A percentile compares a stretch with the other conserved stretches of the same genome.
Evolutionary conservation across 1,140 invertebrate species (phyloP).

Genomic region (Chironomus tepperi): DNA sequence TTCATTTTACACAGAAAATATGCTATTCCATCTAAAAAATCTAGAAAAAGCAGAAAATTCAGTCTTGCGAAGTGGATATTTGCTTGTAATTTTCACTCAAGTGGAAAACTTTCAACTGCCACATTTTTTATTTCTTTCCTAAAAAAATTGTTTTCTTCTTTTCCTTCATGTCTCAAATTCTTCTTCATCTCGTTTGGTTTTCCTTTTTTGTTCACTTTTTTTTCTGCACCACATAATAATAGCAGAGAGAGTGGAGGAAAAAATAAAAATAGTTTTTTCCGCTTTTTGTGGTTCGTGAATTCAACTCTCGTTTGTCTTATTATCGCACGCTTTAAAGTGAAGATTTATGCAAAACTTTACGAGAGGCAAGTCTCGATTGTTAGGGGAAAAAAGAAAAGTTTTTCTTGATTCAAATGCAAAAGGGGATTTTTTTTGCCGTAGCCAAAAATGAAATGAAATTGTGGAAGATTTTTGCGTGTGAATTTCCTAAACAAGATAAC

Average conservation of each 20-base stretch:
- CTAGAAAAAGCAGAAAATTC: too few relatives aligned
- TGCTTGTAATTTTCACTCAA: not conserved
- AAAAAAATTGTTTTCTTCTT: too few relatives aligned
- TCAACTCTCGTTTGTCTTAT: constrained; percentile 2
- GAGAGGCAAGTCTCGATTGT: not conserved
- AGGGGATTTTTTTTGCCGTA: not conserved
- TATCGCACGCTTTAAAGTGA: constrained; percentile 1
- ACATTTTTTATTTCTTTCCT: not conserved
- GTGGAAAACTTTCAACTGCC: not conserved
- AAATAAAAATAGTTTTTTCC: not conserved
- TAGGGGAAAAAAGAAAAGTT: not conserved
- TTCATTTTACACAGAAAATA: too few relatives aligned
- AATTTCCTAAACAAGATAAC: not conserved
- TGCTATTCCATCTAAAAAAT: too few relatives aligned
- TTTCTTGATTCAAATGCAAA: not conserved
- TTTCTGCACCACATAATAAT: not conserved
- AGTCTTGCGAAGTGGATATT: not conserved
- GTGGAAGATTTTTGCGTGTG: not conserved
- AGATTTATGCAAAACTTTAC: constrained; percentile 2
- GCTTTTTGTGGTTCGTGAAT: not conserved
- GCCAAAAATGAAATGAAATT: not conserved
- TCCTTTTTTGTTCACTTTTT: not conserved
- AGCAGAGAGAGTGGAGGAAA: not conserved
- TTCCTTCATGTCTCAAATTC: too few relatives aligned
- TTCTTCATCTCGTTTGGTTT: too few relatives aligned